Conservation (phyloP, 2,113 vertebrate species). For the Oostethus manadensis region DNA sequence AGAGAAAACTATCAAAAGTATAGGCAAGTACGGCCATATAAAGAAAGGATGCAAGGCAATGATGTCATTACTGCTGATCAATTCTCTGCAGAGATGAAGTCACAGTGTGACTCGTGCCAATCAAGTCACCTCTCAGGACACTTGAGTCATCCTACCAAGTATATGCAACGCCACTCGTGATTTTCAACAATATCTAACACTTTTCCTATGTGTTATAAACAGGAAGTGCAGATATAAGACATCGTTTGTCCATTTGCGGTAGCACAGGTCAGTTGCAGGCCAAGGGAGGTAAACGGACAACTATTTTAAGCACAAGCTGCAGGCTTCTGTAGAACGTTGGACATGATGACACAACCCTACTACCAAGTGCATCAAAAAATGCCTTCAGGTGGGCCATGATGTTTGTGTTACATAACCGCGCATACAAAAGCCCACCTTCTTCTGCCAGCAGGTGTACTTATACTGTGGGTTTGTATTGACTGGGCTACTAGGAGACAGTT, state of each 20-base stretch:
- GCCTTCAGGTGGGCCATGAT: not conserved
- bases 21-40: no score
- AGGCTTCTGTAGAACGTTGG: not conserved
- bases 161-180: not conserved
- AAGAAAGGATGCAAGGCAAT: no score
- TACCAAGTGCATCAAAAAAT: slow-evolving; percentile 5
- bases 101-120: not conserved
- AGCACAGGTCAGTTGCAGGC: no score
- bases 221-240: no score
- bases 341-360: not conserved
- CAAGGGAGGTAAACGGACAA: not conserved
- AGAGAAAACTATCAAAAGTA: no score
- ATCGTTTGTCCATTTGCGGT: no score
- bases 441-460: slow-evolving; percentile 22
- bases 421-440: not conserved
- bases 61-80: slow-evolving; percentile 2
- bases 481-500: slow-evolving; percentile 13
- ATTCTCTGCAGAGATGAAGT: slow-evolving; percentile 2
- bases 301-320: not conserved
- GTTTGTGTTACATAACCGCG: slow-evolving; percentile 15
- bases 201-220: no score
- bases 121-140: not conserved
- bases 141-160: not conserved
- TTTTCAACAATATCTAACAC: no score
- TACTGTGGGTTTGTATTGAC: not conserved